Percentiles rank a stretch among this genome's conserved stretches.
These are phyloP conservation scores for Rallus crepitans DNA, from an alignment of 2,797 vertebrate species.

Conservation along the genomic window DNA sequence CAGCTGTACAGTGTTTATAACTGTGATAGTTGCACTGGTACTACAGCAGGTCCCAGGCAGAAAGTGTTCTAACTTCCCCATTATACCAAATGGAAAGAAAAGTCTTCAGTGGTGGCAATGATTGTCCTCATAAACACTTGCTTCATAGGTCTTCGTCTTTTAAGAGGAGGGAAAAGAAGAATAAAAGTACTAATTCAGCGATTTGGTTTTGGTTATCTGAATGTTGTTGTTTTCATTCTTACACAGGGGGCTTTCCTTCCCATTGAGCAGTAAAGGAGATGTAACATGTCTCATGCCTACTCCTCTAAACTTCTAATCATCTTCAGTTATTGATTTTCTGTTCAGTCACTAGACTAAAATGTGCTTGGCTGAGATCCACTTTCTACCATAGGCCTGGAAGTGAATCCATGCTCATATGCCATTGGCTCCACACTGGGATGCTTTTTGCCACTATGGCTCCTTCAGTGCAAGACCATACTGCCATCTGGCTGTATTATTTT, in stretches of 20 bases:
- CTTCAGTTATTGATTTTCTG: not conserved
- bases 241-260: not conserved
- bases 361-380: not conserved
- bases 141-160: not conserved
- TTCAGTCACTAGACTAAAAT: not conserved
- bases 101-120: not conserved
- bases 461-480: not conserved
- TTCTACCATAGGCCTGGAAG: not conserved
- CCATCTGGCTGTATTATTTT: not conserved
- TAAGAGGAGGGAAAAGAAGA: not conserved
- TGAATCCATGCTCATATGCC: not conserved
- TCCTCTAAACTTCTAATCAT: not conserved
- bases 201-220: not conserved
- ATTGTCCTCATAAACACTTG: not conserved
- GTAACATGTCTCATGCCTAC: not conserved
- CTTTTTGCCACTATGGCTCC: not conserved
- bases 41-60: not conserved
- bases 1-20: not conserved
- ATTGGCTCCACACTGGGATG: not conserved
- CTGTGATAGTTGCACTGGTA: not conserved
- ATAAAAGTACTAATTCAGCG: not conserved
- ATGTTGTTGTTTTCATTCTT: not conserved
- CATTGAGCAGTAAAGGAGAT: not conserved
- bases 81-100: not conserved
- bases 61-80: not conserved